These are phyloP conservation scores for Coendou prehensilis DNA, from an alignment of 2,797 vertebrate genomes.

Conservation along the genomic window DNA sequence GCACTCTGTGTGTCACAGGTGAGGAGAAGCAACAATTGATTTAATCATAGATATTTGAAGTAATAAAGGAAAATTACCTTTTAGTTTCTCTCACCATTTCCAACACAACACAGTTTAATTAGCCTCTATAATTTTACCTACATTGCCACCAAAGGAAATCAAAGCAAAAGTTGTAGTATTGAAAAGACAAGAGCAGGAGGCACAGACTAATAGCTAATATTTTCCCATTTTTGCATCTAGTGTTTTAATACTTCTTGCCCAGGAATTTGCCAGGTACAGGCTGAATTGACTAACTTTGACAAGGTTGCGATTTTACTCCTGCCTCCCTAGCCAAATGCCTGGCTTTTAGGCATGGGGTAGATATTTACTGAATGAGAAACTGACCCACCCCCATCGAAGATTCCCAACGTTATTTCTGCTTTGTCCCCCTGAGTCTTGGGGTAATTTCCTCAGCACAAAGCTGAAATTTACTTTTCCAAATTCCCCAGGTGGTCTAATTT, in stretches of 20 bases:
- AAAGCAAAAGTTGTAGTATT: constrained; percentile 21
- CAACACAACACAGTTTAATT: constrained; percentile 56
- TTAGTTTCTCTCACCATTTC: constrained; percentile 58
- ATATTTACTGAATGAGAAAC: constrained; percentile 39
- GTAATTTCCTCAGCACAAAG: not conserved
- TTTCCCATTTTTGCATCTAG: constrained; percentile 2
- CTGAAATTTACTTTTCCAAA: constrained; percentile 43
- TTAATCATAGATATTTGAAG: constrained; percentile 58
- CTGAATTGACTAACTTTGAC: not conserved
- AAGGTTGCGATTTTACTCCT: not conserved
- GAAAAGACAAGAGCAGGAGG: not conserved
- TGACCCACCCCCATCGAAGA: not conserved
- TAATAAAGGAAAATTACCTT: constrained; percentile 66
- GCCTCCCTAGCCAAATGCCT: not conserved
- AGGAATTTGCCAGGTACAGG: constrained; percentile 35
- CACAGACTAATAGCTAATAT: constrained; percentile 42
- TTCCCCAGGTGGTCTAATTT: not conserved
- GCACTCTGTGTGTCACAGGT: not conserved
- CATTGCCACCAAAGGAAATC: constrained; percentile 59
- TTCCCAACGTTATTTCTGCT: not conserved
- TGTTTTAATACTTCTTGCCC: constrained; percentile 29
- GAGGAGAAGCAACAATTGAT: constrained; percentile 6
- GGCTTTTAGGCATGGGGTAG: not conserved
- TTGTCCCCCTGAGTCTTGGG: not conserved
- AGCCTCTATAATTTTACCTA: constrained; percentile 50